A percentile compares a stretch with the other conserved stretches of the same genome.
Evolutionary conservation across 92 coral and sea anemone species (phyloP).

Genomic region (Desmophyllum pertusum): DNA sequence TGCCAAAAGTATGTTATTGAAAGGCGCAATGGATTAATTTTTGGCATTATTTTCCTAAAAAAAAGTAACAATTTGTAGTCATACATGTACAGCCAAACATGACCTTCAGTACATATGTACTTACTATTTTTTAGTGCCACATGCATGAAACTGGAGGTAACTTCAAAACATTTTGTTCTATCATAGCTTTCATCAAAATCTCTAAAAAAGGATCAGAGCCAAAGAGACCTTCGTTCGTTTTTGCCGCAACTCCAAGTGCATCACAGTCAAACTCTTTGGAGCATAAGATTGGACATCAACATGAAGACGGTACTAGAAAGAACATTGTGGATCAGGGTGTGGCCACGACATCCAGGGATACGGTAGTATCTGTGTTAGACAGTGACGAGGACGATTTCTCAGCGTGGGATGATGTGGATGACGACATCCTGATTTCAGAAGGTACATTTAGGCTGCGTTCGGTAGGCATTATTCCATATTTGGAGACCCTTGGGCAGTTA

Average conservation of each 20-base stretch:
- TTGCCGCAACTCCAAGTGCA: constrained; percentile 31
- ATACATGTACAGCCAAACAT: too few relatives aligned
- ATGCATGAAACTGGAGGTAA: background rate
- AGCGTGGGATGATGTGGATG: background rate
- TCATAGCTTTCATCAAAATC: constrained; percentile 32
- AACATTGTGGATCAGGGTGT: background rate
- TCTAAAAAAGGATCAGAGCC: constrained; percentile 47
- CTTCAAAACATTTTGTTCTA: background rate
- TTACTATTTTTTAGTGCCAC: background rate
- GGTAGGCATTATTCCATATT: background rate
- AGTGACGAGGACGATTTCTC: constrained; percentile 29
- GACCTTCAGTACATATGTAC: too few relatives aligned
- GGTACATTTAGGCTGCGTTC: background rate
- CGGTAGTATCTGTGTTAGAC: constrained; percentile 2
- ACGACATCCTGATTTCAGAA: constrained; percentile 6
- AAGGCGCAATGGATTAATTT: too few relatives aligned
- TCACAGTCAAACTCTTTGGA: background rate
- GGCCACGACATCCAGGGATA: background rate
- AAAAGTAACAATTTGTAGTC: too few relatives aligned
- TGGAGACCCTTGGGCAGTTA: too few relatives aligned
- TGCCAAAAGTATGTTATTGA: too few relatives aligned
- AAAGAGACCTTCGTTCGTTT: constrained; percentile 72
- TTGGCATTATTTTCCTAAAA: too few relatives aligned
- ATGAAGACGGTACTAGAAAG: background rate
- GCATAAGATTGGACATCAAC: background rate